Evolutionary conservation across 1,140 invertebrate genomes (phyloP).

Genomic region (Drosophila sturtevanti): DNA sequence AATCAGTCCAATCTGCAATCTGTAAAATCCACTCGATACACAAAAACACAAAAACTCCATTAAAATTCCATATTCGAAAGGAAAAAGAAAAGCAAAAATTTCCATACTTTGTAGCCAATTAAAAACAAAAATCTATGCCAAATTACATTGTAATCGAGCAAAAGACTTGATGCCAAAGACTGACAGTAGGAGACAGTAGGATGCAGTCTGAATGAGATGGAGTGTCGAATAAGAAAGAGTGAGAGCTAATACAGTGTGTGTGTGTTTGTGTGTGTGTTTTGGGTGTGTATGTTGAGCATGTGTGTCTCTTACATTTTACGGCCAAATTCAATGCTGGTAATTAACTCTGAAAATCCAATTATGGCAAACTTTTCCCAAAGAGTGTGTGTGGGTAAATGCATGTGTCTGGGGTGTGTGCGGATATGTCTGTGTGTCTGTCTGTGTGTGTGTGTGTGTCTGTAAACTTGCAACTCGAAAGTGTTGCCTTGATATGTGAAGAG

Average conservation of each 20-base stretch:
- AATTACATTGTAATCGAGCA: slow-evolving; percentile 69
- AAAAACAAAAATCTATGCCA: slow-evolving; percentile 70
- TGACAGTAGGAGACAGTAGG: background rate
- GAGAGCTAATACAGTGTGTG: background rate
- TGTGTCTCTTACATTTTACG: slow-evolving; percentile 71
- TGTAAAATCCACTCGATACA: background rate
- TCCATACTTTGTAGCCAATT: slow-evolving; percentile 53
- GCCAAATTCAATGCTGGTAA: slow-evolving; percentile 80
- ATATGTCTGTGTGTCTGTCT: slow-evolving; percentile 7
- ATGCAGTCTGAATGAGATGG: slow-evolving; percentile 4
- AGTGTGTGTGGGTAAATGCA: slow-evolving; percentile 34
- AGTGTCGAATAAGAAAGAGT: background rate
- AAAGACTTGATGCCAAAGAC: slow-evolving; percentile 11
- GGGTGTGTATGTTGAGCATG: slow-evolving; percentile 18
- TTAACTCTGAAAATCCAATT: slow-evolving; percentile 82
- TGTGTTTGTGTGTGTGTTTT: background rate
- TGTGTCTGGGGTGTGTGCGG: slow-evolving; percentile 34
- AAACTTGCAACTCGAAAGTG: slow-evolving; percentile 27
- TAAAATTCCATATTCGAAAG: background rate
- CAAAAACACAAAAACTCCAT: slow-evolving; percentile 1
- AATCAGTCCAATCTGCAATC: background rate
- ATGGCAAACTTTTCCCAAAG: slow-evolving; percentile 78
- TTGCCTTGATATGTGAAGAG: slow-evolving; percentile 9
- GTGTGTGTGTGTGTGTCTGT: slow-evolving; percentile 25
- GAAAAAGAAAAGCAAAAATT: slow-evolving; percentile 10